Conservation (phyloP, 2,113 vertebrate genomes). For the Neogale vison region DNA sequence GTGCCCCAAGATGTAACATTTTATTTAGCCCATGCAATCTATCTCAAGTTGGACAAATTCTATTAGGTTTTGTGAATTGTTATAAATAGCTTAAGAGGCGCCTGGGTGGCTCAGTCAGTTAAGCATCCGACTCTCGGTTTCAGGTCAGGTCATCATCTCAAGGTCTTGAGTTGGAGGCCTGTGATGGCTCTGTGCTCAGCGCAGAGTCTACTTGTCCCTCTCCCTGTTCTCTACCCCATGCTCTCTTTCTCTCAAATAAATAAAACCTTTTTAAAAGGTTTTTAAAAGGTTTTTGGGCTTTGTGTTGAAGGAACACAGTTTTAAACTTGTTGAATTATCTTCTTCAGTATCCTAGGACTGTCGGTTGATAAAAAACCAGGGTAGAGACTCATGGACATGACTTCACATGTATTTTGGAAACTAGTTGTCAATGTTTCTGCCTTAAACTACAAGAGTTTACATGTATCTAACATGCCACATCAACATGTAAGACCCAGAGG, state of each 20-base stretch:
- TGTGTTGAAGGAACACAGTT: neutral
- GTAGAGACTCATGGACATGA: neutral
- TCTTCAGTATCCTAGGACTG: neutral
- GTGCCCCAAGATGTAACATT: neutral
- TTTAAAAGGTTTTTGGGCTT: too few relatives aligned
- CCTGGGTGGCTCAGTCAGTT: neutral
- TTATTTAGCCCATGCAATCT: neutral
- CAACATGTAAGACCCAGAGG: neutral
- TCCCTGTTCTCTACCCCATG: neutral
- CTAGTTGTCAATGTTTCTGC: neutral
- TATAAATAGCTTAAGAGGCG: neutral
- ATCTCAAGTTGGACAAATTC: conserved; percentile 6
- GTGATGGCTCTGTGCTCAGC: neutral
- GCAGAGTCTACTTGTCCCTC: neutral
- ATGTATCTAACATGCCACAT: neutral
- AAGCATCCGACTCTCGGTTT: neutral
- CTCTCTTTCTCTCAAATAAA: neutral
- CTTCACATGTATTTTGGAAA: neutral
- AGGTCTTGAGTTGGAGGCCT: neutral
- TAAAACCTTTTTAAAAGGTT: neutral
- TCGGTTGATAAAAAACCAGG: neutral
- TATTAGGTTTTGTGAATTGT: neutral
- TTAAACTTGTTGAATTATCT: neutral
- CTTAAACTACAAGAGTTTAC: neutral
- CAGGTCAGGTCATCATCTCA: neutral